Percentiles rank a stretch among this genome's conserved stretches.
phyloP scores from a whole-genome alignment of 2,888 invertebrate genomes.

The Drosophila lacicola region DNA sequence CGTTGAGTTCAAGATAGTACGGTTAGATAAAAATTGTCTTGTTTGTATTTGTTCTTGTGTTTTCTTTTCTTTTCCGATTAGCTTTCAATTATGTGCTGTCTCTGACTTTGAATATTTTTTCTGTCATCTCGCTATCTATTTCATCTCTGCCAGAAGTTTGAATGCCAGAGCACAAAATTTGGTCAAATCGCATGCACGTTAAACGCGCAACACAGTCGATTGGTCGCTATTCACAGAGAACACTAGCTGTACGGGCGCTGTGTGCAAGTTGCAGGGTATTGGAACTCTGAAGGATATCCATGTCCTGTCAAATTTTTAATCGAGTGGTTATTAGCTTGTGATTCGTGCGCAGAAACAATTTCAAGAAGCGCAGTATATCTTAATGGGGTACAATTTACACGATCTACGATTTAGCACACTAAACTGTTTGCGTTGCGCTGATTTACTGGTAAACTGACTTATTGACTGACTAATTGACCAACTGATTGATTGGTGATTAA shows the following conservation, averaged over 20 bases:
- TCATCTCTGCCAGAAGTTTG: too few species aligned
- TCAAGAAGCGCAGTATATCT: not conserved
- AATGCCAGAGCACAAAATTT: constrained; percentile 17
- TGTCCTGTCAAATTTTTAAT: not conserved
- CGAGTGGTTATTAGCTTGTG: not conserved
- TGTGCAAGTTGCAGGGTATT: not conserved
- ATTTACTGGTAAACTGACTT: too few species aligned
- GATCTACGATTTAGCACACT: too few species aligned
- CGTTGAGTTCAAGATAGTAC: too few species aligned
- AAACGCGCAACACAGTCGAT: constrained; percentile 30
- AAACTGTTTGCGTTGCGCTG: too few species aligned
- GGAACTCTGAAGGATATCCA: not conserved
- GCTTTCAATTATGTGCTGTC: too few species aligned
- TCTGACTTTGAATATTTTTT: not conserved
- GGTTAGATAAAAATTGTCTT: too few species aligned
- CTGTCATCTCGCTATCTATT: not conserved
- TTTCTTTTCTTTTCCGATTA: too few species aligned
- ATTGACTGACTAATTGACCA: too few species aligned
- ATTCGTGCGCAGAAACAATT: not conserved
- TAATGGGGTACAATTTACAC: too few species aligned
- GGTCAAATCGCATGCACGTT: constrained; percentile 57
- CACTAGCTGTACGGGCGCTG: not conserved
- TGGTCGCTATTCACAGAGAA: constrained; percentile 26
- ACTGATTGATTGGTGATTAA: too few species aligned
- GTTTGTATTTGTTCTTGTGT: too few species aligned